Conservation (phyloP, 1,140 invertebrate species). For the Meloidogyne chitwoodi region DNA sequence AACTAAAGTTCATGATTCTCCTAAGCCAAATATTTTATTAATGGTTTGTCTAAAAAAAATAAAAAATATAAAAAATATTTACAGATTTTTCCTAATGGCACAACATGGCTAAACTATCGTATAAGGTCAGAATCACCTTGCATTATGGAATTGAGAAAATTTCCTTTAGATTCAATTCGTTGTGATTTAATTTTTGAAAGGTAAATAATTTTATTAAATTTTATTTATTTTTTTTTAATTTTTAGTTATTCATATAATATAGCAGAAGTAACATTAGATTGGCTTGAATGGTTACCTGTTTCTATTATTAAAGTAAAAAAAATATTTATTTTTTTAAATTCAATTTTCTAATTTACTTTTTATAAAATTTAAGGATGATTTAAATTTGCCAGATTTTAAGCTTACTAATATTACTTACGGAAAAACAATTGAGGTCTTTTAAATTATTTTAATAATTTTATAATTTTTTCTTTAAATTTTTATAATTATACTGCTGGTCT, state of each 20-base stretch:
- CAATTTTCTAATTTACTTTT: slow-evolving; percentile 38
- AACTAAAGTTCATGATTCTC: slow-evolving; percentile 57
- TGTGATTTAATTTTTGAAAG: slow-evolving; percentile 55
- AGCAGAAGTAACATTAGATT: slow-evolving; percentile 53
- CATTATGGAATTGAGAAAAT: slow-evolving; percentile 52
- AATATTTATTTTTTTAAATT: not conserved
- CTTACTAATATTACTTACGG: slow-evolving; percentile 56
- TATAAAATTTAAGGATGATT: slow-evolving; percentile 48
- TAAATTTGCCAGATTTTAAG: slow-evolving; percentile 57
- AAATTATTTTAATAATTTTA: not conserved
- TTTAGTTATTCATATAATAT: slow-evolving; percentile 54
- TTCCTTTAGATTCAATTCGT: slow-evolving; percentile 52
- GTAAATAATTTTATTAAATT: not conserved
- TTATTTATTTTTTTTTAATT: not conserved
- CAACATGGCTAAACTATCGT: slow-evolving; percentile 58
- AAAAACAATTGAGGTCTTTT: slow-evolving; percentile 48
- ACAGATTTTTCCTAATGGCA: slow-evolving; percentile 57
- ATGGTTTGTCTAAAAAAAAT: slow-evolving; percentile 39
- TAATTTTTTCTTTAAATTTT: not conserved
- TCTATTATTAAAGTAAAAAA: not conserved
- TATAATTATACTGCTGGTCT: slow-evolving; percentile 56
- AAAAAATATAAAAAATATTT: slow-evolving; percentile 17
- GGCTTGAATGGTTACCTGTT: slow-evolving; percentile 48
- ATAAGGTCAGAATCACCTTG: slow-evolving; percentile 59
- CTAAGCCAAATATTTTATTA: slow-evolving; percentile 57